Evolutionary conservation across 2,888 invertebrate genomes (phyloP).

Genomic region (Calliphora vomitoria): DNA sequence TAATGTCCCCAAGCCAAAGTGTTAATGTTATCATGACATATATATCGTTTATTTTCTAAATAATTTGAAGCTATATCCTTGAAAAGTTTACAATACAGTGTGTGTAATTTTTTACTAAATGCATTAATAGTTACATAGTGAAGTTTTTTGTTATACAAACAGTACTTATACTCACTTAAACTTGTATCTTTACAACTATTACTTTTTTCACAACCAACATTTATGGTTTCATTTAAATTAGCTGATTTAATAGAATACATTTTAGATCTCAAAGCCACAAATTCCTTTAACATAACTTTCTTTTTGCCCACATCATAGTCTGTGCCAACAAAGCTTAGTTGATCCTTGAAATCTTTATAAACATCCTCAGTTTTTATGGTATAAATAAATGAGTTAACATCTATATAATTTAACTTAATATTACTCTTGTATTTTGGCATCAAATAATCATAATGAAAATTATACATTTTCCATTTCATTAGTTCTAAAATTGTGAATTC

Average conservation of each 20-base stretch:
- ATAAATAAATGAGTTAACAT: constrained; percentile 66
- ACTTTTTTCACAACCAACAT: not conserved
- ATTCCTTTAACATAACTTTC: constrained; percentile 55
- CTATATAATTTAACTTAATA: constrained; percentile 54
- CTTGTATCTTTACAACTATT: not conserved
- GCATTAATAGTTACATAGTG: too few relatives aligned
- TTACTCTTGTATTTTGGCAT: constrained; percentile 36
- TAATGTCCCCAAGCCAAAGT: constrained; percentile 10
- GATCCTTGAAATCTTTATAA: constrained; percentile 61
- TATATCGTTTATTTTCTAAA: constrained; percentile 2
- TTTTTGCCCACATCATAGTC: too few relatives aligned
- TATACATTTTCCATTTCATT: constrained; percentile 68
- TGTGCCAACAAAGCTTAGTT: too few relatives aligned
- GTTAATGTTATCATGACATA: not conserved
- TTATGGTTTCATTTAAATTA: not conserved
- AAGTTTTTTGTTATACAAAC: too few relatives aligned
- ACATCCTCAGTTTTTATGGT: constrained; percentile 64
- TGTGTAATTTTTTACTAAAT: not conserved
- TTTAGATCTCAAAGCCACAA: constrained; percentile 49
- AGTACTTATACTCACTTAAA: not conserved
- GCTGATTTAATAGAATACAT: constrained; percentile 9
- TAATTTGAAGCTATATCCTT: not conserved
- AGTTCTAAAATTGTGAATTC: constrained; percentile 69
- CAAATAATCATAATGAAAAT: constrained; percentile 70
- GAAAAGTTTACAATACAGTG: not conserved